These are phyloP conservation scores for Drosophila setosimentum DNA, from an alignment of 2,888 invertebrate species.

Conservation along the genomic window DNA sequence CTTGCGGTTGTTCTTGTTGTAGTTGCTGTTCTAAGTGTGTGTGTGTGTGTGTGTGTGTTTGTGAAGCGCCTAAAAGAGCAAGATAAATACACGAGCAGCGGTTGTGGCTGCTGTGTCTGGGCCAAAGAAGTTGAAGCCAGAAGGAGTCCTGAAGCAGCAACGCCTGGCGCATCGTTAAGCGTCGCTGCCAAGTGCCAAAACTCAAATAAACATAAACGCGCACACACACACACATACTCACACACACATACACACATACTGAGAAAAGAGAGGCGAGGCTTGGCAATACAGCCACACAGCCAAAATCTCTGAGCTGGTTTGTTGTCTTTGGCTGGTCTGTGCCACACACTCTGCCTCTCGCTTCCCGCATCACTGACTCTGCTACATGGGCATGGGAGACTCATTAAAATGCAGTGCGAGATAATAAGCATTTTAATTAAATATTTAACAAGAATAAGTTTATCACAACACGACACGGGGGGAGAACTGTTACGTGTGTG, in stretches of 20 bases:
- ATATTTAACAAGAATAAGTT: constrained; percentile 84
- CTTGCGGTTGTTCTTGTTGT: constrained; percentile 64
- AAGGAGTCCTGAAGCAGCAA: constrained; percentile 39
- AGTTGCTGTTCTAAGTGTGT: background rate
- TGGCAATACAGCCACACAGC: constrained; percentile 38
- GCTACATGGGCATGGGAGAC: constrained; percentile 71
- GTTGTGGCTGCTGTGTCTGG: constrained; percentile 54
- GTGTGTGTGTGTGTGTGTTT: constrained; percentile 22
- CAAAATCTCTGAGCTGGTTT: constrained; percentile 77
- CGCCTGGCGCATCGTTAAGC: constrained; percentile 77
- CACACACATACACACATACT: background rate
- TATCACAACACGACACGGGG: constrained; percentile 79
- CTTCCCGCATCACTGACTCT: constrained; percentile 15
- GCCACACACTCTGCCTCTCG: background rate
- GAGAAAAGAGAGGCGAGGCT: background rate
- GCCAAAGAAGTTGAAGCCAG: constrained; percentile 34
- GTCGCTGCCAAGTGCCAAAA: constrained; percentile 81
- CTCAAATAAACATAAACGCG: constrained; percentile 80
- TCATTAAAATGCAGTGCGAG: constrained; percentile 83
- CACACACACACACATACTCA: constrained; percentile 46
- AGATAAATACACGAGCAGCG: constrained; percentile 67
- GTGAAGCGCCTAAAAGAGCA: constrained; percentile 73
- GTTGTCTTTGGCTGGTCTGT: constrained; percentile 70
- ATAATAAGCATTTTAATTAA: constrained; percentile 82
- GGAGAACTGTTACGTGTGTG: constrained; percentile 28